Conservation (phyloP, 1,140 invertebrate species). For the Scylla paramamosain region DNA sequence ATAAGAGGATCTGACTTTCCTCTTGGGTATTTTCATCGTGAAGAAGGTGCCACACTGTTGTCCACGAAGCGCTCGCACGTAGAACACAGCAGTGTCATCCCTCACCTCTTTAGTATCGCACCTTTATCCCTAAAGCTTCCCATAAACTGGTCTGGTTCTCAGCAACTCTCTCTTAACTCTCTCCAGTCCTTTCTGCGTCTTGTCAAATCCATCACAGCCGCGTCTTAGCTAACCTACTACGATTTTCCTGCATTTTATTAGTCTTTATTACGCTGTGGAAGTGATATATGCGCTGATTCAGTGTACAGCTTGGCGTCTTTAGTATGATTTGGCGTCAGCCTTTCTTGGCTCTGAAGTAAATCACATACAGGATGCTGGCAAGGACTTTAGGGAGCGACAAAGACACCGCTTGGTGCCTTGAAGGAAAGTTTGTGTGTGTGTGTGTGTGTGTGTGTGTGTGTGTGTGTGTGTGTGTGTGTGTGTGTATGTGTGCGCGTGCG, state of each 20-base stretch:
- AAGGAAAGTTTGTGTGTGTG: background rate
- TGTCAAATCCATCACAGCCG: background rate
- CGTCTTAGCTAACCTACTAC: background rate
- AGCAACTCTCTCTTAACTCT: background rate
- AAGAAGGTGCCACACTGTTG: too few relatives aligned
- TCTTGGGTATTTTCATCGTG: too few relatives aligned
- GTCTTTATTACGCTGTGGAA: background rate
- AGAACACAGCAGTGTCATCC: too few relatives aligned
- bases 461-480: background rate
- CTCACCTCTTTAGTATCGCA: too few relatives aligned
- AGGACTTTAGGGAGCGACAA: background rate
- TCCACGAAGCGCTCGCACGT: too few relatives aligned
- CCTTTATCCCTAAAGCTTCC: too few relatives aligned
- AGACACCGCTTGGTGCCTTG: background rate
- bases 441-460: conserved; percentile 38
- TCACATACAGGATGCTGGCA: background rate
- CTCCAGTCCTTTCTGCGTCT: background rate
- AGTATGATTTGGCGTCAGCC: background rate
- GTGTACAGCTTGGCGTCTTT: background rate
- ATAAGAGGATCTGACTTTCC: too few relatives aligned
- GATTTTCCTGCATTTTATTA: background rate
- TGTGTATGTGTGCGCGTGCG: background rate
- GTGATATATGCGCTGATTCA: background rate
- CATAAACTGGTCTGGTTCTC: background rate
- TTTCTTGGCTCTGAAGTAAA: background rate